These are phyloP conservation scores for Sarcophaga carnaria DNA, from an alignment of 2,888 invertebrate genomes.

Conservation along the genomic window DNA sequence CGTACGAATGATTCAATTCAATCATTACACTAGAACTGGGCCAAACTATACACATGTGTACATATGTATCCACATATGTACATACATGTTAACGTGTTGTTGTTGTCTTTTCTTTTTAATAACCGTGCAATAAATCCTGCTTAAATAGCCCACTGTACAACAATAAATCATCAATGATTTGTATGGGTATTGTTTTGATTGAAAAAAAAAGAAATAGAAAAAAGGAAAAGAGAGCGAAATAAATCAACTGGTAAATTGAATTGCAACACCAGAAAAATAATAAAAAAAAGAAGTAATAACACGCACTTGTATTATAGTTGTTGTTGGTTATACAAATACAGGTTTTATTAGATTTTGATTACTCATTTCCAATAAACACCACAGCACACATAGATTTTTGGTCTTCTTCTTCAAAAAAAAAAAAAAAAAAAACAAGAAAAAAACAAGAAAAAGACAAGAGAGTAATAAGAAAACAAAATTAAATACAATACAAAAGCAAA, in stretches of 20 bases:
- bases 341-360: slow-evolving; percentile 29
- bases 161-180: not conserved
- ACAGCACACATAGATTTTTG: not conserved
- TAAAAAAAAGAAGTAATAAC: not conserved
- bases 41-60: not conserved
- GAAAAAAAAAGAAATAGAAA: not conserved
- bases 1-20: too few species aligned
- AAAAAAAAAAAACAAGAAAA: not conserved
- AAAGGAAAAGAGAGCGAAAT: not conserved
- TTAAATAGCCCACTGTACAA: not conserved
- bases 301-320: not conserved
- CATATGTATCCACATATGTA: not conserved
- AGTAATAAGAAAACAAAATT: too few species aligned
- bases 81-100: not conserved
- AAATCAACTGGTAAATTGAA: slow-evolving; percentile 3
- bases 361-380: slow-evolving; percentile 33
- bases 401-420: slow-evolving; percentile 22
- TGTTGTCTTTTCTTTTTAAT: not conserved
- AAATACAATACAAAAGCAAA: not conserved
- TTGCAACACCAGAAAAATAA: not conserved
- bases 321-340: slow-evolving; percentile 6
- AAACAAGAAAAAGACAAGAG: not conserved
- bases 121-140: not conserved
- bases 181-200: slow-evolving; percentile 8
- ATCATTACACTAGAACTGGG: not conserved